phyloP scores from a whole-genome alignment of 2,797 vertebrate genomes.

The Danio choprae region DNA sequence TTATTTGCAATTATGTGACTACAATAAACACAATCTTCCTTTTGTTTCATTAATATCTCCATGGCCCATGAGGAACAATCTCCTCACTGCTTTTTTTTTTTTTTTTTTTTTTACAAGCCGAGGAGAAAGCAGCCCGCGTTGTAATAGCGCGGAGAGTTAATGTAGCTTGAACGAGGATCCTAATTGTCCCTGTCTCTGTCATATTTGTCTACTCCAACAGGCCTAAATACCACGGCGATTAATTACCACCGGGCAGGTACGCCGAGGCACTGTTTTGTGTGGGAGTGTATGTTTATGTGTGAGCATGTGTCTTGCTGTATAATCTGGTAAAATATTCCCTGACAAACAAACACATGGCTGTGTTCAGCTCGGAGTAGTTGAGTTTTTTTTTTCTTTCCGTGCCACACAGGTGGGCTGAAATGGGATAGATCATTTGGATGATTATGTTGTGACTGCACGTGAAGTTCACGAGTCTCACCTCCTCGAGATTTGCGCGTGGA shows the following conservation, averaged over 20 bases:
- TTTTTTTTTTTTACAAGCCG: slow-evolving; percentile 83
- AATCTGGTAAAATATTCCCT: slow-evolving; percentile 36
- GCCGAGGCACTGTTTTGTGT: slow-evolving; percentile 69
- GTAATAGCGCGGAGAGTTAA: slow-evolving; percentile 96
- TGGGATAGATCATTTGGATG: slow-evolving; percentile 50
- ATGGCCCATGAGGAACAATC: slow-evolving; percentile 86
- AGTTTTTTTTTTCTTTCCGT: background rate
- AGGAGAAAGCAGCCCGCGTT: slow-evolving; percentile 85
- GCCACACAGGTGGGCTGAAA: slow-evolving; percentile 46
- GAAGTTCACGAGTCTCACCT: slow-evolving; percentile 48
- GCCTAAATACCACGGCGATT: slow-evolving; percentile 98
- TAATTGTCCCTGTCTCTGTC: slow-evolving; percentile 99
- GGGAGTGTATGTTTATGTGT: slow-evolving; percentile 50
- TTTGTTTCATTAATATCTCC: slow-evolving; percentile 90
- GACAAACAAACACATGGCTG: slow-evolving; percentile 36
- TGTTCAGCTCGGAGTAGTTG: background rate
- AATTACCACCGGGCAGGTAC: slow-evolving; percentile 96
- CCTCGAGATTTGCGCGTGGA: slow-evolving; percentile 70
- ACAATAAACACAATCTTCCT: slow-evolving; percentile 92
- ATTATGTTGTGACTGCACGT: slow-evolving; percentile 51
- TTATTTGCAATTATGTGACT: slow-evolving; percentile 92
- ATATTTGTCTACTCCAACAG: slow-evolving; percentile 97
- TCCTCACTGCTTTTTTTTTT: slow-evolving; percentile 86
- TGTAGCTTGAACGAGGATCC: slow-evolving; percentile 98
- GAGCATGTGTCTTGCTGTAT: slow-evolving; percentile 49